Evolutionary conservation across 2,888 invertebrate genomes (phyloP).

Genomic region (Belgica antarctica): DNA sequence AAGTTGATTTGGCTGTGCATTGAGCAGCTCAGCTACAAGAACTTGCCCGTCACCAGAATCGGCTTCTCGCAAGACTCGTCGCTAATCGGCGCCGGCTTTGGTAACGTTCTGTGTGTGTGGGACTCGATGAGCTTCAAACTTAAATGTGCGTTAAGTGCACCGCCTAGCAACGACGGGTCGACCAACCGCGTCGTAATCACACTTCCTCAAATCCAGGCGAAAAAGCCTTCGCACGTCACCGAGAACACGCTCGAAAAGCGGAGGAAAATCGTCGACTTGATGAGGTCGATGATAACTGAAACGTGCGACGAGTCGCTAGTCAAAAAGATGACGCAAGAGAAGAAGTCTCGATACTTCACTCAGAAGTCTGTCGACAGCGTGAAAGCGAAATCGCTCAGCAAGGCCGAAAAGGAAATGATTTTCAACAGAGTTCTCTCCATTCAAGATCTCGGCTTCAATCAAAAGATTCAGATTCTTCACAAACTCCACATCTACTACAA

Average conservation of each 20-base stretch:
- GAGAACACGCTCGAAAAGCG: constrained; percentile 47
- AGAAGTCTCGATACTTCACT: constrained; percentile 16
- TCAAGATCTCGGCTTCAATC: constrained; percentile 36
- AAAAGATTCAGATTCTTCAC: constrained; percentile 44
- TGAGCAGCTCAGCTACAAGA: constrained; percentile 62
- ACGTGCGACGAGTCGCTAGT: constrained; percentile 36
- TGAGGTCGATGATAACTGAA: constrained; percentile 48
- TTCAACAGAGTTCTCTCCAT: constrained; percentile 34
- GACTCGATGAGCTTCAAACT: constrained; percentile 60
- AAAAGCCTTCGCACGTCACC: constrained; percentile 45
- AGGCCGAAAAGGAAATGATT: constrained; percentile 40
- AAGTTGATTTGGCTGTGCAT: constrained; percentile 63
- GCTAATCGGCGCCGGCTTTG: constrained; percentile 68
- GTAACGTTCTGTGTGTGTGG: constrained; percentile 67
- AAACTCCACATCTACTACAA: constrained; percentile 42
- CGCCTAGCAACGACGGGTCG: constrained; percentile 50
- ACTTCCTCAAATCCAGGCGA: constrained; percentile 34
- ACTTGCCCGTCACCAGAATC: constrained; percentile 59
- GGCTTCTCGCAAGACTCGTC: constrained; percentile 76
- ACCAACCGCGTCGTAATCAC: constrained; percentile 50
- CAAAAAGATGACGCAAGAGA: constrained; percentile 19
- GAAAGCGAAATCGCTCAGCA: constrained; percentile 39
- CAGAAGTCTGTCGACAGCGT: background rate
- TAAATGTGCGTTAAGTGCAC: constrained; percentile 58
- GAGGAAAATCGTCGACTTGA: constrained; percentile 48